These are phyloP conservation scores for Montipora foliosa DNA, from an alignment of 64 coral and sea anemone genomes.

Conservation along the genomic window DNA sequence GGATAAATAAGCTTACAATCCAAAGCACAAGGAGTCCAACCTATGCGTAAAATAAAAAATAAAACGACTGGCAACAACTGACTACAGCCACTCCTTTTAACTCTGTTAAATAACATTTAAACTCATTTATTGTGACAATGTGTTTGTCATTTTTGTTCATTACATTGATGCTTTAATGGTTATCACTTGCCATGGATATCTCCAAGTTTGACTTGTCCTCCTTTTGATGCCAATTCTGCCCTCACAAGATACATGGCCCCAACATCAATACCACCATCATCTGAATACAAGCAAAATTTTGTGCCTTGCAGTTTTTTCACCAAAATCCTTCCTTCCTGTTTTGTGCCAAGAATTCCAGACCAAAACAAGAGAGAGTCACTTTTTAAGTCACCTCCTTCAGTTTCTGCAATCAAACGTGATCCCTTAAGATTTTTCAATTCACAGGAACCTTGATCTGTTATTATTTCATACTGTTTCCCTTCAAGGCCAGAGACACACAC, in stretches of 20 bases:
- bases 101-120: too few relatives aligned
- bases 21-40: too few relatives aligned
- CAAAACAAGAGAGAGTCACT: constrained; percentile 38
- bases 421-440: constrained; percentile 58
- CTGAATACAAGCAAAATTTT: constrained; percentile 53
- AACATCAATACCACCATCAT: constrained; percentile 39
- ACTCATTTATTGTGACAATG: too few relatives aligned
- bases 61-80: too few relatives aligned
- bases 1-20: too few relatives aligned
- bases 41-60: too few relatives aligned
- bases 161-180: too few relatives aligned
- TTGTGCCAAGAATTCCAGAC: constrained; percentile 48
- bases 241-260: constrained; percentile 35
- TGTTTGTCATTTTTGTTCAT: too few relatives aligned
- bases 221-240: constrained; percentile 35
- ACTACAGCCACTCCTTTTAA: too few relatives aligned
- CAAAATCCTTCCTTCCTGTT: constrained; percentile 46
- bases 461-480: constrained; percentile 53
- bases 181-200: constrained; percentile 65
- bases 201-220: constrained; percentile 47
- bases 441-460: constrained; percentile 44
- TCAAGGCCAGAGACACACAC: constrained; percentile 43
- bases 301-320: constrained; percentile 69
- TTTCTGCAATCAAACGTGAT: constrained; percentile 8
- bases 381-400: constrained; percentile 45